phyloP scores from a whole-genome alignment of 2,113 vertebrate species.

The Emydura subglobosa region DNA sequence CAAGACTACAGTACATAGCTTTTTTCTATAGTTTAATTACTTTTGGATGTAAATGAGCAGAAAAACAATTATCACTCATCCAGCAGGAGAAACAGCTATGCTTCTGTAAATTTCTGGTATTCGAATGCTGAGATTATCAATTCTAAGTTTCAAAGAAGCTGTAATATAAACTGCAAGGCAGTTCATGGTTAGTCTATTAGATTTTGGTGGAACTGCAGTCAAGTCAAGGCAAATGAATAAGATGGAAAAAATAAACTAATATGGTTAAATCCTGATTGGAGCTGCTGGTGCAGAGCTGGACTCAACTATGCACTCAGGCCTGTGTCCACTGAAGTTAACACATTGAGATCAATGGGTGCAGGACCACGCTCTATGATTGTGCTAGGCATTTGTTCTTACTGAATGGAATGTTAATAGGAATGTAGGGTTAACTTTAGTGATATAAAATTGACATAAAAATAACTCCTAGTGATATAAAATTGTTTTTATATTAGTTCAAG shows the following conservation, averaged over 20 bases:
- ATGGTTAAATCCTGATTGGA: slow-evolving; percentile 48
- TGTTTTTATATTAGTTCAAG: slow-evolving; percentile 36
- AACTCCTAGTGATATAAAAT: background rate
- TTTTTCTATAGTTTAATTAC: slow-evolving; percentile 25
- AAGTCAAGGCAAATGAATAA: slow-evolving; percentile 68
- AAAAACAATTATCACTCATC: slow-evolving; percentile 40
- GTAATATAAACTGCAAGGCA: slow-evolving; percentile 11
- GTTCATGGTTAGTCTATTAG: slow-evolving; percentile 38
- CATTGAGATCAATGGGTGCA: slow-evolving; percentile 27
- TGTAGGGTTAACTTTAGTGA: slow-evolving; percentile 21
- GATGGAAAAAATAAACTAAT: slow-evolving; percentile 23
- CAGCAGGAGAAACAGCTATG: slow-evolving; percentile 9
- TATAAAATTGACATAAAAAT: background rate
- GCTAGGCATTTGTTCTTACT: slow-evolving; percentile 2
- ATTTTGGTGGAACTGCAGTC: slow-evolving; percentile 52
- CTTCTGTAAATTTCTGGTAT: slow-evolving; percentile 47
- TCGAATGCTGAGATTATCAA: background rate
- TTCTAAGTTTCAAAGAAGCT: slow-evolving; percentile 42
- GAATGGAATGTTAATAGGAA: slow-evolving; percentile 34
- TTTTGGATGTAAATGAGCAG: slow-evolving; percentile 41
- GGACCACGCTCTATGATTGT: slow-evolving; percentile 39
- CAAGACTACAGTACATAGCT: background rate
- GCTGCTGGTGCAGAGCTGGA: slow-evolving; percentile 15
- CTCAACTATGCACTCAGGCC: background rate
- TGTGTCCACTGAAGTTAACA: slow-evolving; percentile 37